Percentiles rank a stretch among this genome's conserved stretches.
phyloP scores from a whole-genome alignment of 2,888 invertebrate species.

The Laspeyria flexula region DNA sequence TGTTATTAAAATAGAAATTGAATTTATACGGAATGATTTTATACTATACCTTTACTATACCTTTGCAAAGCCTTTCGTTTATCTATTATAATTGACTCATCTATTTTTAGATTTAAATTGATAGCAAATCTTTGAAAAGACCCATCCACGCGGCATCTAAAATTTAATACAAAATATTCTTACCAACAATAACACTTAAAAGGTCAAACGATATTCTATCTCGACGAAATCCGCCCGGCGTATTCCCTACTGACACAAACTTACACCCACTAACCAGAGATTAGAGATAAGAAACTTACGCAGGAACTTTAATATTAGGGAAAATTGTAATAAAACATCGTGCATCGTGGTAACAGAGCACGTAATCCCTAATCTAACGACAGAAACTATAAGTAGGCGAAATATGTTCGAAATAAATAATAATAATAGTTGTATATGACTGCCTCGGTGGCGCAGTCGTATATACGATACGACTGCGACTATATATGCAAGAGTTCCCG shows the following conservation, averaged over 20 bases:
- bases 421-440: too few relatives aligned
- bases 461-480: too few relatives aligned
- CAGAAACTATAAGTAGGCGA: slow-evolving; percentile 13
- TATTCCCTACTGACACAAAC: slow-evolving; percentile 29
- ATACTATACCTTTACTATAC: too few relatives aligned
- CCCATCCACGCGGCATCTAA: not conserved
- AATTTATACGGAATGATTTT: too few relatives aligned
- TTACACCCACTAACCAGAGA: slow-evolving; percentile 41
- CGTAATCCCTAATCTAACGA: slow-evolving; percentile 50
- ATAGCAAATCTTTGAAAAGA: not conserved
- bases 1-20: too few relatives aligned
- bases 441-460: too few relatives aligned
- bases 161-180: slow-evolving; percentile 2
- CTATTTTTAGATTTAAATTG: not conserved
- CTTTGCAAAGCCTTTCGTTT: not conserved
- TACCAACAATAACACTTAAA: slow-evolving; percentile 7
- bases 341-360: slow-evolving; percentile 45
- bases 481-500: too few relatives aligned
- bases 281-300: slow-evolving; percentile 41
- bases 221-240: slow-evolving; percentile 18
- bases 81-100: not conserved
- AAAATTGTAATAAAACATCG: slow-evolving; percentile 50
- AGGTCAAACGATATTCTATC: slow-evolving; percentile 6
- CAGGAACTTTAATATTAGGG: slow-evolving; percentile 41
- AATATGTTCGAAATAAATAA: too few relatives aligned